phyloP scores from a whole-genome alignment of 2,888 invertebrate species.

The Eristalis pertinax region DNA sequence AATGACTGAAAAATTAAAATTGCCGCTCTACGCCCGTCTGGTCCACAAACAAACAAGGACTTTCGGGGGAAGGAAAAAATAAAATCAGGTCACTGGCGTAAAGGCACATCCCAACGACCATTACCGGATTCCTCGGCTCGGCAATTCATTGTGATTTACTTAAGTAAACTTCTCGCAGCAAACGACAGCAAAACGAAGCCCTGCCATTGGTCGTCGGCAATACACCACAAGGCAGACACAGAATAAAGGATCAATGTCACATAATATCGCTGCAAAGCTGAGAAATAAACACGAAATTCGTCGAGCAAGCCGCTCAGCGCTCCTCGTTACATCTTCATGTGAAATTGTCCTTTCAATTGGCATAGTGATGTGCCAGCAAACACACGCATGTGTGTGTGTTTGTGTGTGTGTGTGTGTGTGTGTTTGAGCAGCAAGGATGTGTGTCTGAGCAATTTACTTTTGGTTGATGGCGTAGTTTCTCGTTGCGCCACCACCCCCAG shows the following conservation, averaged over 20 bases:
- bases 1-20: constrained; percentile 39
- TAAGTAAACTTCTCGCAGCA: constrained; percentile 18
- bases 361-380: constrained; percentile 20
- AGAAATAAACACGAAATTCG: constrained; percentile 57
- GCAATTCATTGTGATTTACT: constrained; percentile 48
- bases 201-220: background rate
- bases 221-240: background rate
- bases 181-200: background rate
- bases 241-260: constrained; percentile 64
- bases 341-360: constrained; percentile 45
- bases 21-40: background rate
- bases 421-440: background rate
- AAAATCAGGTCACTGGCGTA: constrained; percentile 59
- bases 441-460: constrained; percentile 42
- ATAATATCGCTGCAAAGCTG: constrained; percentile 58
- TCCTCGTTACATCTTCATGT: constrained; percentile 15
- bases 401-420: background rate
- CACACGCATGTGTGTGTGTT: background rate
- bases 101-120: constrained; percentile 46
- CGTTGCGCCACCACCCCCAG: background rate
- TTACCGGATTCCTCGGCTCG: constrained; percentile 47
- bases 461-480: background rate
- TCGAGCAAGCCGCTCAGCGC: background rate
- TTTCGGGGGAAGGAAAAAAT: background rate
- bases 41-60: constrained; percentile 30